Evolutionary conservation across 2,888 invertebrate species (phyloP), one percentile per base, ranked within the genome.

Genomic region (Idaea biselata): DNA sequence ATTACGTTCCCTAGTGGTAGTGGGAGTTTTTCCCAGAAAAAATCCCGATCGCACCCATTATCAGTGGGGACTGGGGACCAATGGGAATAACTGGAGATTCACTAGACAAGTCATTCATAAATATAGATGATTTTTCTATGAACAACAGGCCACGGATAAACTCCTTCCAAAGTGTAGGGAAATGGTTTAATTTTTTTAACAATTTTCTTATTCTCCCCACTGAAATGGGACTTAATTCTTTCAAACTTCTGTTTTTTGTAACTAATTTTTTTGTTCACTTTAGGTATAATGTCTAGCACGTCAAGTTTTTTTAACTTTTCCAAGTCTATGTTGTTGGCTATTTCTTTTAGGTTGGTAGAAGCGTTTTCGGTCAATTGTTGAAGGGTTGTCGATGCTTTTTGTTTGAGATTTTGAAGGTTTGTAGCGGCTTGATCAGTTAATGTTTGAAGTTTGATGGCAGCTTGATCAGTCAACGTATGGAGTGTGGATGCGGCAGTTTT

Each of bases 271-370:
- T 72, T 65, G n/a, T 78, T 74, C 0, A 73, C 61, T 60, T 70
- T 80, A 0, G 86, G 86, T 33, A 84, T 63, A 0, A 85, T 67
- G 7, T 82, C 69, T 1, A 86, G 59, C 1, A 85, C 64, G 60
- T 86, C 86, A 0, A 81, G 62, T 59, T 82, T 73, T 60, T 84
- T 77, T 0, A 86, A 65, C 33, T 84, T 84, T 3, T 82, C 79
- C 0, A 80, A 65, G 65, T 86, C 84, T 11, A 86, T 82, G 2
- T 61, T 71, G 14, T 68, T 58, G 1, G 66, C 67, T 11, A 71
- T 66, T 1, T 71, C 70, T 53, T 71, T 66, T 18, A 71, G 57
- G 33, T 71, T 71, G 1, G 64, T 63, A 18, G 67, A 64, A 0
- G 70, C 68, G 58, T 73, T 81, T 61, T 82, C 78, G 0, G 76